Evolutionary conservation across 2,113 vertebrate genomes (phyloP), one percentile per base, ranked within the genome.

Genomic region (Tinamus guttatus): DNA sequence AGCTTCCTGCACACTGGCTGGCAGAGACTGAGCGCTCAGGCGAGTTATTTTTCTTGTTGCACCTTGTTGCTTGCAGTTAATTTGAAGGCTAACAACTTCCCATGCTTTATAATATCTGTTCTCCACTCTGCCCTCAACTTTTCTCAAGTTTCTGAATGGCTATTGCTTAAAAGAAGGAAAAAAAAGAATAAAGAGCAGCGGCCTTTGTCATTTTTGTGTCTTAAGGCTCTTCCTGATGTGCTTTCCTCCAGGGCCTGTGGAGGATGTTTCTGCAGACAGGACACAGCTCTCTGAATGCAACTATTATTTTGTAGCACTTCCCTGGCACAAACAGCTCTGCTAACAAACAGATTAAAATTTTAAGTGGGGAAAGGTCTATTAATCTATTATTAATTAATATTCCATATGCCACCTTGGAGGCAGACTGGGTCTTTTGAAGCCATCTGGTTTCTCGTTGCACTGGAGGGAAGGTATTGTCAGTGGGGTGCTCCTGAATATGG

Each of bases 321-420:
- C 67, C 69, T 34, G 85, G 79, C 91, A 88, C 82, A 77, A 79
- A 41, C 78, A 78, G 73, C 38, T 84, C 43, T 19, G 78, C 87
- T 82, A 92, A 89, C 83, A 92, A 92, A 88, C 65, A 91, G 67
- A 78, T 95, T 94, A 91, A 93, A 81, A 64, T 89, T 96, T 84
- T 45, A 94, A 91, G 56, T 49, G 80, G 76, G 69, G 70, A 77
- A 85, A 94, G 89, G 82, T 96, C 91, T 90, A 96, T 97, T 97
- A 97, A 97, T 97, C 92, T 93, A 96, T 97, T 94, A 97, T 97
- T 97, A 82, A 97, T 96, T 97, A 85, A 96, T 97, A 94, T 95
- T 96, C 94, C 91, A 32, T 94, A 64, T 90, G 92, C 59, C 1
- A 12, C 94, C 94, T 95, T 3, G 27, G 87, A 96, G 94, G 89